Conservation (phyloP, 2,113 vertebrate genomes). For the Eudyptes chrysolophus region DNA sequence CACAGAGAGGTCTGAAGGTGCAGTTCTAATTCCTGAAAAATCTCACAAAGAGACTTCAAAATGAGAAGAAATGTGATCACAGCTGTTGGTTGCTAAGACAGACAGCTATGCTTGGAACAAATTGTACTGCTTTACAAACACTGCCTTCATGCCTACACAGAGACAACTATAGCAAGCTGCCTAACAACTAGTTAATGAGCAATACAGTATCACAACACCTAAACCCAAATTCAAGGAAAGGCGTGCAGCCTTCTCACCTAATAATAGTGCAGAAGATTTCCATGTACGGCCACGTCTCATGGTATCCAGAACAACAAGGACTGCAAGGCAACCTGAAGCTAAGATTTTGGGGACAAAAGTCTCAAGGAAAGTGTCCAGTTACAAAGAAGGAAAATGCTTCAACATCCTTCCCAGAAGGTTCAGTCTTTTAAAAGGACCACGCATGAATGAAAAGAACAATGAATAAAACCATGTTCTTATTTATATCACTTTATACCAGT, state of each 20-base stretch:
- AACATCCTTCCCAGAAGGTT: background rate
- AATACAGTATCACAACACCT: background rate
- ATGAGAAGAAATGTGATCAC: background rate
- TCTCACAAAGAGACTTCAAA: background rate
- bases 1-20: background rate
- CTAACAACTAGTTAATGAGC: background rate
- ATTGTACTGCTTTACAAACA: background rate
- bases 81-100: background rate
- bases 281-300: accelerated
- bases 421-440: background rate
- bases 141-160: background rate
- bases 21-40: background rate
- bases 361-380: background rate
- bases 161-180: background rate
- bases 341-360: background rate
- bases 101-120: background rate
- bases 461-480: background rate
- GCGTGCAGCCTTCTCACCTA: background rate
- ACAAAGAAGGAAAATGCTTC: background rate
- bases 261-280: background rate
- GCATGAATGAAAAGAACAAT: background rate
- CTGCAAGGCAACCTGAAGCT: background rate
- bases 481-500: background rate
- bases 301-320: background rate
- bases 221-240: background rate